Percentiles rank a stretch among this genome's conserved stretches.
Conservation (phyloP, 2,113 vertebrate species). For the Anhinga anhinga region DNA sequence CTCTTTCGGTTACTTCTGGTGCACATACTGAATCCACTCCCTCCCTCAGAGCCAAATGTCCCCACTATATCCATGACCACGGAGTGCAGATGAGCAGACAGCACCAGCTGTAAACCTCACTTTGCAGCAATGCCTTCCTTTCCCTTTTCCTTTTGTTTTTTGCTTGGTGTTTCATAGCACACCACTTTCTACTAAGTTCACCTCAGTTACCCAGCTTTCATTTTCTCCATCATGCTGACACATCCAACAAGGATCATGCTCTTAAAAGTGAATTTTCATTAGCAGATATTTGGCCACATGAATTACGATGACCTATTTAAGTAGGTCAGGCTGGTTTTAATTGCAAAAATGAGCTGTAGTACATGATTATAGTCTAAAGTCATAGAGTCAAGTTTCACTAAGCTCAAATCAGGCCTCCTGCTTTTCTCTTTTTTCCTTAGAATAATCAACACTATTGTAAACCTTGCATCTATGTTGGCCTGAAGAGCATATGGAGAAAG, state of each 20-base stretch:
- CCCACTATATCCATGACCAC: rapidly evolving
- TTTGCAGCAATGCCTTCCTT: neutral
- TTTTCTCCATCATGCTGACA: neutral
- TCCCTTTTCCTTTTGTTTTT: neutral
- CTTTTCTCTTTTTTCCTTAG: neutral
- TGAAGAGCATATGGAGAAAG: neutral
- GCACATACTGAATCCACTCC: too few species aligned
- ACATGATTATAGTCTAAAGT: neutral
- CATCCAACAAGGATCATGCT: neutral
- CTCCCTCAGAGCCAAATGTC: neutral
- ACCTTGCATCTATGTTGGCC: neutral
- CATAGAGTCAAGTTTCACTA: neutral
- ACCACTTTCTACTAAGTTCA: neutral
- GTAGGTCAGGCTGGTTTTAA: neutral
- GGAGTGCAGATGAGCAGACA: neutral
- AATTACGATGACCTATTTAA: neutral
- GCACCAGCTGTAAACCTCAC: neutral
- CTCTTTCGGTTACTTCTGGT: neutral
- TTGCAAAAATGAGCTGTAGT: neutral
- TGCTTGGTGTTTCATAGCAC: neutral
- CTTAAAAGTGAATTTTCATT: neutral
- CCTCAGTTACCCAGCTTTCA: neutral
- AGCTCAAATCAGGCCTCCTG: neutral
- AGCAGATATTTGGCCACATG: neutral
- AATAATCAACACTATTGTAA: rapidly evolving